Percentiles rank a stretch among this genome's conserved stretches.
Evolutionary conservation across 2,797 vertebrate species (phyloP).

Genomic region (Hydrolagus colliei): DNA sequence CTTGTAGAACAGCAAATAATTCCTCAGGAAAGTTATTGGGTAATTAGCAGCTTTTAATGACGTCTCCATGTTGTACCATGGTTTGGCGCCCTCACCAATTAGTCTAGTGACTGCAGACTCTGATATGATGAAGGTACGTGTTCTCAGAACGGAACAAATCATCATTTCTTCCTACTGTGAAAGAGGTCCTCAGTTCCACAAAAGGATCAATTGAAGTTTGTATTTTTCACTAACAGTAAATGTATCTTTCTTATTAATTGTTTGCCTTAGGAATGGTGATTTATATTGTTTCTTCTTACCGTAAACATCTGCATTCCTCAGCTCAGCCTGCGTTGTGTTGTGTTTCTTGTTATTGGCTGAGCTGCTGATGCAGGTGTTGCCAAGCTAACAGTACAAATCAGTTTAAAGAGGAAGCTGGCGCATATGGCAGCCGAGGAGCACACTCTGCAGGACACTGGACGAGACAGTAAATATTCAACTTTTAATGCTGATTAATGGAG

Average conservation of each 20-base stretch:
- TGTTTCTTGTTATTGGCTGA: constrained; percentile 78
- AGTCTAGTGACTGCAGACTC: background rate
- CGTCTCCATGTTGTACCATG: background rate
- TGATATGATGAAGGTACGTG: background rate
- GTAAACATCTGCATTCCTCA: constrained; percentile 79
- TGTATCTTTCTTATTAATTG: constrained; percentile 81
- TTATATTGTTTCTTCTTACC: constrained; percentile 79
- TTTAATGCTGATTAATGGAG: constrained; percentile 97
- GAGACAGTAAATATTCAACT: constrained; percentile 98
- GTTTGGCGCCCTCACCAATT: background rate
- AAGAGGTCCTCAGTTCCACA: constrained; percentile 68
- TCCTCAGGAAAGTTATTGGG: background rate
- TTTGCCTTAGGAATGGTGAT: constrained; percentile 80
- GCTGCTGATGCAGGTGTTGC: constrained; percentile 80
- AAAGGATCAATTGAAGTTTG: constrained; percentile 70
- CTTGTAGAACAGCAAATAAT: background rate
- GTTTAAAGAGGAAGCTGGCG: constrained; percentile 87
- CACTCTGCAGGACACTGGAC: constrained; percentile 97
- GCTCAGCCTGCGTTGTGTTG: constrained; percentile 78
- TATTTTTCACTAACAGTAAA: constrained; percentile 78
- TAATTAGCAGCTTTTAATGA: background rate
- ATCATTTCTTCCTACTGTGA: constrained; percentile 38
- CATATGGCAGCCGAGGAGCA: constrained; percentile 86
- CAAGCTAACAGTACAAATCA: constrained; percentile 85
- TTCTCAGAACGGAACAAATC: constrained; percentile 28